Base-by-base conservation (phyloP, 37 sponge, comb jelly and placozoan species). In the Aplysina aerophoba region DNA sequence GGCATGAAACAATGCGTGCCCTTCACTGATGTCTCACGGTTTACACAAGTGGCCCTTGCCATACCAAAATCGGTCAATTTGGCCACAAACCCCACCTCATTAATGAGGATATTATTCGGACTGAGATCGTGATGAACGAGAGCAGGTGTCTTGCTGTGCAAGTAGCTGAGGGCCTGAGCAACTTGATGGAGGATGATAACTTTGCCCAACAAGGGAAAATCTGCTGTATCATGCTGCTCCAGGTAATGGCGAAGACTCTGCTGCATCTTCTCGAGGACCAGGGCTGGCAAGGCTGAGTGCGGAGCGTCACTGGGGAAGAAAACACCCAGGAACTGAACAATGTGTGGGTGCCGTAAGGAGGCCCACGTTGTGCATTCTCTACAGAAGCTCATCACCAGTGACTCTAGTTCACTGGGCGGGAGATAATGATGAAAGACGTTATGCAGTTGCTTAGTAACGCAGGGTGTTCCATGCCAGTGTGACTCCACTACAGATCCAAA, bases 41-140 rank as follows among this genome's bases (percentile, higher is more conserved):
- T 22, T 13, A 44, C 15, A 38, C 50, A 15, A 24, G 8, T n/a
- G 27, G 50, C 39, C 2, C 54, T 17, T 38, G 79, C 25, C 50
- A 44, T 78, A 27, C 79, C 40, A n/a, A 78, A 39, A n/a, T 78
- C 79, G 19, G 53, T 40, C 19, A 78, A 15, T 38, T 78, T 78
- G 16, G 25, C 72, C 54, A 33, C 56, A 54, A 84, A 36, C 6
- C 53, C 28, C 24, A 62, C 84, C 28, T 56, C 40, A 11, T 66
- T 50, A 22, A 84, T 28, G 27, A 84, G 54, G 67, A 84, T 60
- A 41, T 84, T 84, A 31, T 22, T 67, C 17, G 71, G 36, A 4
- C 40, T 68, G 41, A 84, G 38, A 37, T 84, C 84, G 21, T 36
- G 55, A n/a, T 84, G 84, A 67, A 84, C 53, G 55, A 84, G 34